Evolutionary conservation across 2,797 vertebrate species (phyloP), one percentile per base, ranked within the genome.

Genomic region (Rhynchonycteris naso): DNA sequence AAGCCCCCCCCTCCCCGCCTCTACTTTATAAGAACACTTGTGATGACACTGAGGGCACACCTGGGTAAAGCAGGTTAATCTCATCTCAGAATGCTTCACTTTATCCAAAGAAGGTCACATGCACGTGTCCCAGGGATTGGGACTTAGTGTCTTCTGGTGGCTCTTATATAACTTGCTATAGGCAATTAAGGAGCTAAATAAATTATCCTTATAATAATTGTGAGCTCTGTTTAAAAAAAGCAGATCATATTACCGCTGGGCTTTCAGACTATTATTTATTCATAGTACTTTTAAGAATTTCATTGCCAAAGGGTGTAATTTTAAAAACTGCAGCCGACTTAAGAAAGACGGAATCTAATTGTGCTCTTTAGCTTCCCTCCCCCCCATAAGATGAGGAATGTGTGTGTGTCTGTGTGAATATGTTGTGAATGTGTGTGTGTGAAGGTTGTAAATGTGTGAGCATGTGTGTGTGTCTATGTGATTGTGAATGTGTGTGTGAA

Each of bases 241-340:
- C 56, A 50, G 86, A 35, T 75, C 3, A 0, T 63, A n/a, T 91
- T 56, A 59, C 80, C n/a, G 24, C 74, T 15, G 4, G 83, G 66
- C 15, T 85, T 74, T 90, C 22, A 66, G 38, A 56, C 88, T 89
- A 7, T 72, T 69, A 69, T 93, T 86, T 88, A 68, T 76, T 84
- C 87, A 7, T 56, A 24, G 88, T 47, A 59, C 66, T 90, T 91
- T 75, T 21, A 95, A 94, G 93, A 89, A 80, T 90, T 63, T 91
- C 76, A 50, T 63, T 87, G 92, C 96, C 56, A 65, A 76, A 95
- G 75, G 61, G 56, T 50, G 30, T 81, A 52, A 69, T 88, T 93
- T 92, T 92, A 63, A 83, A 88, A 88, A 66, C 47, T 50, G 56
- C 63, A 76, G 43, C 35, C n/a, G 79, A 76, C 21, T 58, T 1